Conservation (phyloP, 2,888 invertebrate genomes). For the Pammene fasciana region DNA sequence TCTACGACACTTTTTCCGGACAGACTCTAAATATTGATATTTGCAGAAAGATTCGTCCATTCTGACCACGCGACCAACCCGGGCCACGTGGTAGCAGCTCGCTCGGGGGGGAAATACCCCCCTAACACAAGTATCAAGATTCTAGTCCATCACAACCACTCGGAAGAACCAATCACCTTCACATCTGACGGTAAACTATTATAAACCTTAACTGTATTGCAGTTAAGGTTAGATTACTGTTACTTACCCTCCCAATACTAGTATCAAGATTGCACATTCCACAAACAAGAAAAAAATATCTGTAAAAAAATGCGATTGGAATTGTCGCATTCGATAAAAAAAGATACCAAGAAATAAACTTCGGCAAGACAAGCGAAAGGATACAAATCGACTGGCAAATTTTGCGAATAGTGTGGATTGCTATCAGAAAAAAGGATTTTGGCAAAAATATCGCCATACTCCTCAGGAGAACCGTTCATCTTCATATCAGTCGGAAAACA, state of each 20-base stretch:
- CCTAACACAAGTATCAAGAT: constrained; percentile 94
- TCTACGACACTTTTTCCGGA: too few relatives aligned
- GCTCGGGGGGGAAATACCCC: constrained; percentile 91
- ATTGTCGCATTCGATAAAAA: too few relatives aligned
- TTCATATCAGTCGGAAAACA: constrained; percentile 88
- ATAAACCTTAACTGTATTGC: background rate
- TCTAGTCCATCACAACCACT: constrained; percentile 86
- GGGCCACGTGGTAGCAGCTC: constrained; percentile 94
- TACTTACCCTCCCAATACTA: constrained; percentile 88
- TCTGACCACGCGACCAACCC: constrained; percentile 91
- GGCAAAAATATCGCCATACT: too few relatives aligned
- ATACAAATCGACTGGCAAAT: too few relatives aligned
- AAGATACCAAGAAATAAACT: too few relatives aligned
- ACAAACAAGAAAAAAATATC: too few relatives aligned
- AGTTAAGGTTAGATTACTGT: background rate
- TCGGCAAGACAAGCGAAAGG: too few relatives aligned
- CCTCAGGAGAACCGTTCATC: constrained; percentile 86
- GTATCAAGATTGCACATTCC: constrained; percentile 96
- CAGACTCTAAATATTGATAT: background rate
- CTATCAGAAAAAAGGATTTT: too few relatives aligned
- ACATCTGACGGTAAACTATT: constrained; percentile 83
- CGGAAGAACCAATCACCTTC: constrained; percentile 89
- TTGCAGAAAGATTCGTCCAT: constrained; percentile 87
- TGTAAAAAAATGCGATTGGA: too few relatives aligned
- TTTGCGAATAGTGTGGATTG: too few relatives aligned